Conservation (phyloP, 2,797 vertebrate genomes). For the Darevskia nairensis region DNA sequence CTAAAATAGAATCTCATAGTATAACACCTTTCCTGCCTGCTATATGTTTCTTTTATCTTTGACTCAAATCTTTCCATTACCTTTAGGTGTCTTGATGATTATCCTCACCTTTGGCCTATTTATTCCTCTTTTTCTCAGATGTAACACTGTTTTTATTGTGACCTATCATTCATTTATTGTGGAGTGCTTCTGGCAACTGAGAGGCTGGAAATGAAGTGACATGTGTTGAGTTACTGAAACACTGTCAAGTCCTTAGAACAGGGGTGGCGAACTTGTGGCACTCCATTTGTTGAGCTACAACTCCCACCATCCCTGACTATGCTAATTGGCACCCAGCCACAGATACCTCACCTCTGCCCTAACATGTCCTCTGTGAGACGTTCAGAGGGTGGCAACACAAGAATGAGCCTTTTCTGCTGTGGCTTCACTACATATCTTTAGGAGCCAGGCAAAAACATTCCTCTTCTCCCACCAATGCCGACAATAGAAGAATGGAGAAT, state of each 20-base stretch:
- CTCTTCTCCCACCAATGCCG: too few relatives aligned
- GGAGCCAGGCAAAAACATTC: too few relatives aligned
- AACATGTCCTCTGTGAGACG: neutral
- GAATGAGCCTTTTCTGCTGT: neutral
- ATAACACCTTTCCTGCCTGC: neutral
- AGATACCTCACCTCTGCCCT: too few relatives aligned
- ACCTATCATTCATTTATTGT: neutral
- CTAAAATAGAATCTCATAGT: neutral
- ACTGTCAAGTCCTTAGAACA: neutral
- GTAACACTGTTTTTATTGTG: neutral
- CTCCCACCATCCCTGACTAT: too few relatives aligned
- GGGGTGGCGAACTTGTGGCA: too few relatives aligned
- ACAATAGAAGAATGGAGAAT: too few relatives aligned
- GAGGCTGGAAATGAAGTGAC: neutral
- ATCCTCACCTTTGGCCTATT: neutral
- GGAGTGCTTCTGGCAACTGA: neutral
- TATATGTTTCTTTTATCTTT: neutral
- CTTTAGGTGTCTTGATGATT: neutral
- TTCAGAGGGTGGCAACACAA: neutral
- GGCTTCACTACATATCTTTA: neutral
- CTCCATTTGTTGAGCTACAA: too few relatives aligned
- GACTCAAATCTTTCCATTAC: conserved; percentile 62
- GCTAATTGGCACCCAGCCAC: too few relatives aligned
- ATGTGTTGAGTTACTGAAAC: neutral
- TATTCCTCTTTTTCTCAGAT: neutral